Evolutionary conservation across 2,888 invertebrate species (phyloP), one percentile per base, ranked within the genome.

Genomic region (Didymodactylos carnosus): DNA sequence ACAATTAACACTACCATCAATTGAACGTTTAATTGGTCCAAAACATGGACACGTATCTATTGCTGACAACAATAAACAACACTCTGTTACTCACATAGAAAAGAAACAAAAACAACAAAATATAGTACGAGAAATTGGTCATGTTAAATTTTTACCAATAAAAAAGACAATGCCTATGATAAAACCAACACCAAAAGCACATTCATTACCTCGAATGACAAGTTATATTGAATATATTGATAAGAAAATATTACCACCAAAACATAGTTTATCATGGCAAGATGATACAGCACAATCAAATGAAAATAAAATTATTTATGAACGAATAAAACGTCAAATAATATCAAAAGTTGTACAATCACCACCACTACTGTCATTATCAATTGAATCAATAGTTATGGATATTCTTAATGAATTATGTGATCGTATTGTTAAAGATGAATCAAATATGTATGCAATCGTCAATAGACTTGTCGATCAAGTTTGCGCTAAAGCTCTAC

Each of bases 231-330:
- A 74, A 51, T 69, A 40, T 53, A 39, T 35, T 40, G 62, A 46
- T 80, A 76, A 82, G 78, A 79, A 80, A 78, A 76, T 79, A 77
- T 76, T 84, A 14, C 80, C 83, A 11, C 78, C 80, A 16, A 78
- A 78, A 69, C 79, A 80, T 75, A 82, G 81, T 75, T 82, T 78
- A 75, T 83, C 83, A 2, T 79, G 79, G 73, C 79, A 80, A 16
- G 83, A 83, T 79, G 83, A 83, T 43, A 46, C 62, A 39, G 49
- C 69, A n/a, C 43, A 53, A 69, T 29, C 14, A 40, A 23, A 72
- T 72, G 46, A 53, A 69, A 39, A 7, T 62, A 62, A 16, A 69
- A 11, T 39, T 41, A 5, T 53, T 16, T 27, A 69, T 62, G 69
- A 62, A 6, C 23, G 40, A 72, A 29, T 70, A 46, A 40, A 39